phyloP scores from a whole-genome alignment of 2,797 vertebrate species.

The Salarias fasciatus region DNA sequence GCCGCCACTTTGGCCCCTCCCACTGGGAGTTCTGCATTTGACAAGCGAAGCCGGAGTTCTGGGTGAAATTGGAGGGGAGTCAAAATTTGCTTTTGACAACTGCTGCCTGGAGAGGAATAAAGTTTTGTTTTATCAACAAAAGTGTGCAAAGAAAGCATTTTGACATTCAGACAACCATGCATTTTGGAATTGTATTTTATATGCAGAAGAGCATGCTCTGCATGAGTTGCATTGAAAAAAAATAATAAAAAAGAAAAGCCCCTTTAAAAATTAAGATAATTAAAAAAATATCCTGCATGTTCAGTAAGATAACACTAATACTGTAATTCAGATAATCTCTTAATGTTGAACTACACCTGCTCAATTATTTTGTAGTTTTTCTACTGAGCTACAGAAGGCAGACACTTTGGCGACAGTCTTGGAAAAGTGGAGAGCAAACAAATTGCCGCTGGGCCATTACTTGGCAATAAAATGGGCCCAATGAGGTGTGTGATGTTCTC shows the following conservation, averaged over 20 bases:
- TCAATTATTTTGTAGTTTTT: constrained; percentile 44
- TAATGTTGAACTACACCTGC: constrained; percentile 37
- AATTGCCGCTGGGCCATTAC: constrained; percentile 66
- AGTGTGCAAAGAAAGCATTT: too few species aligned
- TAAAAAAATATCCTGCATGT: neutral
- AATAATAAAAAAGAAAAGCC: neutral
- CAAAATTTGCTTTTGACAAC: constrained; percentile 80
- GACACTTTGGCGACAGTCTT: constrained; percentile 57
- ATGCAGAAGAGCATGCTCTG: neutral
- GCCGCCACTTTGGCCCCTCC: constrained; percentile 53
- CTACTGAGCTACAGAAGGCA: constrained; percentile 34
- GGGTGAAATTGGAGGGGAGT: constrained; percentile 82
- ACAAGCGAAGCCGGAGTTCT: constrained; percentile 67
- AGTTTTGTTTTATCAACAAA: too few species aligned
- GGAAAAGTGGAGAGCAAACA: constrained; percentile 77
- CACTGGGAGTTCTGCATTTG: constrained; percentile 63
- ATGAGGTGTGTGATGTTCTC: constrained; percentile 72
- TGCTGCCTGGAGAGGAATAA: constrained; percentile 78
- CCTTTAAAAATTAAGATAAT: too few species aligned
- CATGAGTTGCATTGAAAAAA: neutral
- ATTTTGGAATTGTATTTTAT: neutral
- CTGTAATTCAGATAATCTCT: constrained; percentile 34
- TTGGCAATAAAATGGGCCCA: constrained; percentile 75
- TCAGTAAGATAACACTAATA: constrained; percentile 18
- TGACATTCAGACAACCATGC: too few species aligned